phyloP scores from a whole-genome alignment of 2,888 invertebrate genomes.

The Dasysyrphus albostriatus region DNA sequence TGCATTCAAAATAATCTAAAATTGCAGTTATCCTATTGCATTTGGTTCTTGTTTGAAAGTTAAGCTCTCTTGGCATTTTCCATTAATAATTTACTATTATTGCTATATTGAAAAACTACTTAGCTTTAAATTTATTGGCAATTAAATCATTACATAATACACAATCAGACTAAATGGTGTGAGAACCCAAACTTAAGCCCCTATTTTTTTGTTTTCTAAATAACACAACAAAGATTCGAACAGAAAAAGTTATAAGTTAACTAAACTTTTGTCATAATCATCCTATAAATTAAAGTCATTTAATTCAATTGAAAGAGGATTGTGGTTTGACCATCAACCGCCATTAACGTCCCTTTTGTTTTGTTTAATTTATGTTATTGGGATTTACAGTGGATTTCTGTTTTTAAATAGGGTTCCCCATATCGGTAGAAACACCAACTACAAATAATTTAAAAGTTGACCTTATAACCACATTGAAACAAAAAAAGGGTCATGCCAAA shows the following conservation, averaged over 20 bases:
- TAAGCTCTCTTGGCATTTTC: too few relatives aligned
- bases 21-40: too few relatives aligned
- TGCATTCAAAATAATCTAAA: too few relatives aligned
- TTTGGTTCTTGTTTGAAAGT: too few relatives aligned
- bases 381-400: constrained; percentile 20
- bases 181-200: neutral
- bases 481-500: constrained; percentile 53
- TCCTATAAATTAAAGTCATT: constrained; percentile 33
- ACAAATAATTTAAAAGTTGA: constrained; percentile 18
- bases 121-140: too few relatives aligned
- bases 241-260: neutral
- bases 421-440: neutral
- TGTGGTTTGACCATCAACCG: constrained; percentile 33
- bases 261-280: constrained; percentile 43
- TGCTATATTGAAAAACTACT: too few relatives aligned
- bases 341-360: constrained; percentile 60
- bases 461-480: constrained; percentile 29
- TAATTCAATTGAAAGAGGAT: constrained; percentile 30
- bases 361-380: constrained; percentile 54
- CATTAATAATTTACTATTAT: too few relatives aligned
- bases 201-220: neutral
- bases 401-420: neutral
- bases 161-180: neutral
- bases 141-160: too few relatives aligned
- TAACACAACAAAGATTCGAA: neutral